Percentiles rank a stretch among this genome's conserved stretches.
phyloP scores from a whole-genome alignment of 2,888 invertebrate species.

The Frankliniella fusca region DNA sequence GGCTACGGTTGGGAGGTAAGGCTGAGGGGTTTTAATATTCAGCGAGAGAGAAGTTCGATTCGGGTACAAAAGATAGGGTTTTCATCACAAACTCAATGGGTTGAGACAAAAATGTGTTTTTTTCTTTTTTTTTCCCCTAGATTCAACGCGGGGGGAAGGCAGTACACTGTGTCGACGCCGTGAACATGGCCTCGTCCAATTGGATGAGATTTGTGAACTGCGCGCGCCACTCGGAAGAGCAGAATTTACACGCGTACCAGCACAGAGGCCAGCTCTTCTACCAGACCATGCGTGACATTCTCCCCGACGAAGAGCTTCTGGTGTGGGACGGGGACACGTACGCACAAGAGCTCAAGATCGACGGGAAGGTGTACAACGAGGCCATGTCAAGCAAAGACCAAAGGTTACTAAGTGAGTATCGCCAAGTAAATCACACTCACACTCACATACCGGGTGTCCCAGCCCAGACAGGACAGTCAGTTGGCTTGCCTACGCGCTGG shows the following conservation, averaged over 20 bases:
- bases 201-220: constrained; percentile 59
- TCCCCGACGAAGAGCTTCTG: constrained; percentile 46
- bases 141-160: background rate
- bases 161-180: constrained; percentile 48
- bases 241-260: constrained; percentile 57
- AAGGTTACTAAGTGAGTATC: too few species aligned
- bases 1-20: background rate
- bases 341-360: constrained; percentile 45
- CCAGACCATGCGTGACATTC: constrained; percentile 46
- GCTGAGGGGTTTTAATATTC: background rate
- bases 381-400: background rate
- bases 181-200: constrained; percentile 49
- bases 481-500: too few species aligned
- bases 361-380: constrained; percentile 28
- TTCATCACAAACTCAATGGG: too few species aligned
- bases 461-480: too few species aligned
- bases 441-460: too few species aligned
- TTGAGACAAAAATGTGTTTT: too few species aligned
- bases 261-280: constrained; percentile 54
- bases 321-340: constrained; percentile 49
- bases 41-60: too few species aligned
- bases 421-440: too few species aligned
- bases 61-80: too few species aligned
- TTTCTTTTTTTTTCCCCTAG: background rate
- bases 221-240: constrained; percentile 51